These are phyloP conservation scores for Tribolium castaneum DNA, from an alignment of 1,140 invertebrate species.

Conservation along the genomic window DNA sequence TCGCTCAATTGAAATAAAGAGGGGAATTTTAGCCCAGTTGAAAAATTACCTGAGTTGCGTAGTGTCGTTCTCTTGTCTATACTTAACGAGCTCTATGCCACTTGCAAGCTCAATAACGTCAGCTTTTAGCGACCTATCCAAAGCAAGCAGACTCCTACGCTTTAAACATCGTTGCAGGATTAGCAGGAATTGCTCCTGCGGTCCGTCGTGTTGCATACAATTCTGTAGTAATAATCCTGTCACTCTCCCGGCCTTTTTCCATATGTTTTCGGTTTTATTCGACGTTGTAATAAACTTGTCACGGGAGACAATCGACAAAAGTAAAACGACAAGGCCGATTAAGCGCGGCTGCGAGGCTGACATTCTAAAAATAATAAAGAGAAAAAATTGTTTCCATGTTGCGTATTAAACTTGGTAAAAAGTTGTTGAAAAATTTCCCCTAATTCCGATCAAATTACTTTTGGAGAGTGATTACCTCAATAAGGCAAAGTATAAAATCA, in stretches of 20 bases:
- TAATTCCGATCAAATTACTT: conserved; percentile 13
- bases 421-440: neutral
- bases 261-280: conserved; percentile 23
- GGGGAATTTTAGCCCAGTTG: neutral
- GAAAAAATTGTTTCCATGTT: neutral
- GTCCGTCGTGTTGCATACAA: conserved; percentile 11
- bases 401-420: neutral
- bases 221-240: conserved; percentile 37
- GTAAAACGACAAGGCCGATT: neutral
- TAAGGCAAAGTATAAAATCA: neutral
- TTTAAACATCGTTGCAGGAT: conserved; percentile 47
- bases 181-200: conserved; percentile 22
- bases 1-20: neutral
- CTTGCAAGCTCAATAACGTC: conserved; percentile 47
- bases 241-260: conserved; percentile 21
- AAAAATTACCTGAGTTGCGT: conserved; percentile 22
- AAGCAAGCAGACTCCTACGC: conserved; percentile 43
- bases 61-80: conserved; percentile 30
- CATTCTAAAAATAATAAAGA: conserved; percentile 1
- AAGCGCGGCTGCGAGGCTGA: conserved; percentile 13
- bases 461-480: conserved; percentile 2
- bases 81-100: conserved; percentile 42
- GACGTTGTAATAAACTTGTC: neutral
- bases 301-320: neutral
- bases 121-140: conserved; percentile 48